These are phyloP conservation scores for Oryctes rhinoceros DNA, from an alignment of 1,140 invertebrate species.

Conservation along the genomic window DNA sequence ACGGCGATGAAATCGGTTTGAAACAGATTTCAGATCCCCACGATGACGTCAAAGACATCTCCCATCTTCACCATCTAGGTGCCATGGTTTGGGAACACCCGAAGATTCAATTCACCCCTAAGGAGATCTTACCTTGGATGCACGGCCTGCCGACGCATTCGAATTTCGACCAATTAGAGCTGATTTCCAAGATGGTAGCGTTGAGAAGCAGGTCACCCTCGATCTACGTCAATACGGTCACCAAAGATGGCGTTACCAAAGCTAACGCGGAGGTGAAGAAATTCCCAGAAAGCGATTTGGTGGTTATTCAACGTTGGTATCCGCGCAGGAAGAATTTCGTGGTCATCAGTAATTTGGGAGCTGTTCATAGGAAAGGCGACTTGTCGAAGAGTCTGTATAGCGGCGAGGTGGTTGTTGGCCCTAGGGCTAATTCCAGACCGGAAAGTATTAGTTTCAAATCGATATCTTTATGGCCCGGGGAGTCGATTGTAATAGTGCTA, in stretches of 20 bases:
- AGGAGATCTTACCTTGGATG: slow-evolving; percentile 67
- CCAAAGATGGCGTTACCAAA: slow-evolving; percentile 68
- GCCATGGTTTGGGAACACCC: slow-evolving; percentile 70
- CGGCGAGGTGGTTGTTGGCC: slow-evolving; percentile 73
- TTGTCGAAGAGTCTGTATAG: slow-evolving; percentile 78
- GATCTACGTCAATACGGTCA: slow-evolving; percentile 74
- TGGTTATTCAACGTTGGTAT: slow-evolving; percentile 79
- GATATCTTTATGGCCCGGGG: slow-evolving; percentile 62
- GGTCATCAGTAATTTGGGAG: slow-evolving; percentile 75
- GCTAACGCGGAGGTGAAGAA: slow-evolving; percentile 73
- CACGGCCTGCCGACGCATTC: slow-evolving; percentile 60
- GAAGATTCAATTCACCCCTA: slow-evolving; percentile 49
- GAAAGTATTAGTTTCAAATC: slow-evolving; percentile 74
- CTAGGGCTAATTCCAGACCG: slow-evolving; percentile 65
- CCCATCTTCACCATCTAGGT: slow-evolving; percentile 71
- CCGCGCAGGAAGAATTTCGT: slow-evolving; percentile 78
- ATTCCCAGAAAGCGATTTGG: slow-evolving; percentile 66
- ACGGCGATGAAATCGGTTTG: slow-evolving; percentile 80
- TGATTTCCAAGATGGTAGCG: slow-evolving; percentile 66
- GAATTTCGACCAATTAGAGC: slow-evolving; percentile 62
- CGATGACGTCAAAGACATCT: slow-evolving; percentile 69
- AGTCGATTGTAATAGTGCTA: slow-evolving; percentile 58
- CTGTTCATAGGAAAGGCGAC: slow-evolving; percentile 68
- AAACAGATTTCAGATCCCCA: slow-evolving; percentile 62
- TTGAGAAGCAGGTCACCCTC: slow-evolving; percentile 70